phyloP scores from a whole-genome alignment of 1,140 invertebrate genomes.

The Drosophila pallidifrons region DNA sequence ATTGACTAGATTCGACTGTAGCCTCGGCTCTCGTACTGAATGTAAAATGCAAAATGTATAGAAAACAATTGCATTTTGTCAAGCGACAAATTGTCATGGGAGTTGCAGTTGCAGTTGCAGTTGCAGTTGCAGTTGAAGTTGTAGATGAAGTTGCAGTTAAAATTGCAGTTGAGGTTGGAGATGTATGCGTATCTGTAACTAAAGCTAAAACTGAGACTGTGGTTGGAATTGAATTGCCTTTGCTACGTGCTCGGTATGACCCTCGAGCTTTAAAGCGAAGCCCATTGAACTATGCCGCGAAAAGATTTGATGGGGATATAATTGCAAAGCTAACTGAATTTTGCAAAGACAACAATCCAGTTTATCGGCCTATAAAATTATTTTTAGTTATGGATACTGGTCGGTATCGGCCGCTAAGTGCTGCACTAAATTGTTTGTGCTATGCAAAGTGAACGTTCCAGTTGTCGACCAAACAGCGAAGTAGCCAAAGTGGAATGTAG shows the following conservation, averaged over 20 bases:
- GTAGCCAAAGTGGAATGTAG: conserved; percentile 61
- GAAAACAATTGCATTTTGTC: conserved; percentile 79
- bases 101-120: conserved; percentile 25
- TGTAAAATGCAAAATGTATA: conserved; percentile 66
- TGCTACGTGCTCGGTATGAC: conserved; percentile 58
- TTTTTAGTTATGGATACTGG: no score
- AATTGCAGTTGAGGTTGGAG: conserved; percentile 12
- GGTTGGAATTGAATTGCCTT: conserved; percentile 20
- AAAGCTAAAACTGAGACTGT: conserved; percentile 9
- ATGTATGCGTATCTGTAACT: conserved; percentile 22
- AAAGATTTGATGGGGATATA: conserved; percentile 32
- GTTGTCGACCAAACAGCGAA: conserved; percentile 45
- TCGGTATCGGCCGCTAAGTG: neutral
- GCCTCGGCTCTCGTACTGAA: conserved; percentile 15
- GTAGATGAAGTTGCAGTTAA: neutral
- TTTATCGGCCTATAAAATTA: no score
- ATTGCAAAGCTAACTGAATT: conserved; percentile 32
- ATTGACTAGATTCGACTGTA: conserved; percentile 62
- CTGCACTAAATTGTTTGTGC: conserved; percentile 61
- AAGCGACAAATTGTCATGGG: conserved; percentile 82
- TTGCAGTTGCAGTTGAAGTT: conserved; percentile 1
- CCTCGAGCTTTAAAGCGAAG: conserved; percentile 58
- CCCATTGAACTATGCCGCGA: conserved; percentile 73
- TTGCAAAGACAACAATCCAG: no score
- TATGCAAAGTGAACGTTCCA: conserved; percentile 78